Evolutionary conservation across 2,113 vertebrate genomes (phyloP).

Genomic region (Penelope pileata): DNA sequence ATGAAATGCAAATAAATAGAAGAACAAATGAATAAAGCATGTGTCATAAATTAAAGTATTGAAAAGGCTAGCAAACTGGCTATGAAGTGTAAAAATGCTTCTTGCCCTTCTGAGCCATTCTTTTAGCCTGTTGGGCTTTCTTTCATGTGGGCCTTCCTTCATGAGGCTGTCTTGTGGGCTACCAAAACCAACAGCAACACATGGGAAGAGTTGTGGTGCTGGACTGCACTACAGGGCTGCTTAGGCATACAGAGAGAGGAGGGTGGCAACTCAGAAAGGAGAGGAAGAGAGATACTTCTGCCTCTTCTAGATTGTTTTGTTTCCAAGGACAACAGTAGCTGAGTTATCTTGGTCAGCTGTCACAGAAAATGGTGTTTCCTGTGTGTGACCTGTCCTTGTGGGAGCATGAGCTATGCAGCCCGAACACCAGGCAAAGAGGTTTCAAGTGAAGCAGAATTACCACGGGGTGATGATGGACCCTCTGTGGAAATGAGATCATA

Average conservation of each 20-base stretch:
- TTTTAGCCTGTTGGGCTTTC: constrained; percentile 32
- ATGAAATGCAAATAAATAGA: neutral
- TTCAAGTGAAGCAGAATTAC: neutral
- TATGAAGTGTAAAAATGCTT: constrained; percentile 26
- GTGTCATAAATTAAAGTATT: neutral
- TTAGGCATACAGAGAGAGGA: neutral
- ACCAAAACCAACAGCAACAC: neutral
- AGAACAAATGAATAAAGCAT: constrained; percentile 12
- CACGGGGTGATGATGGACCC: neutral
- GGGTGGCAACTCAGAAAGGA: neutral
- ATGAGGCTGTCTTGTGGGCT: constrained; percentile 45
- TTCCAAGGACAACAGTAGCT: neutral
- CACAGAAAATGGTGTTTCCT: neutral
- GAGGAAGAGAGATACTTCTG: neutral
- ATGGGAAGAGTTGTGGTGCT: neutral
- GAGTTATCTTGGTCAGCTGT: neutral
- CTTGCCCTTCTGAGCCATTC: constrained; percentile 40
- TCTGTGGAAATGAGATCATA: neutral
- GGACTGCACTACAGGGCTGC: neutral
- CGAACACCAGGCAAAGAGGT: neutral
- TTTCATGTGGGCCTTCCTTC: constrained; percentile 61
- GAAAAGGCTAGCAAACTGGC: neutral
- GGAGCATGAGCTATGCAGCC: neutral
- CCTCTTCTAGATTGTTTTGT: neutral
- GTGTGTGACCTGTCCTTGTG: accelerated